phyloP scores from a whole-genome alignment of 2,113 vertebrate species.

The Eclectus roratus region DNA sequence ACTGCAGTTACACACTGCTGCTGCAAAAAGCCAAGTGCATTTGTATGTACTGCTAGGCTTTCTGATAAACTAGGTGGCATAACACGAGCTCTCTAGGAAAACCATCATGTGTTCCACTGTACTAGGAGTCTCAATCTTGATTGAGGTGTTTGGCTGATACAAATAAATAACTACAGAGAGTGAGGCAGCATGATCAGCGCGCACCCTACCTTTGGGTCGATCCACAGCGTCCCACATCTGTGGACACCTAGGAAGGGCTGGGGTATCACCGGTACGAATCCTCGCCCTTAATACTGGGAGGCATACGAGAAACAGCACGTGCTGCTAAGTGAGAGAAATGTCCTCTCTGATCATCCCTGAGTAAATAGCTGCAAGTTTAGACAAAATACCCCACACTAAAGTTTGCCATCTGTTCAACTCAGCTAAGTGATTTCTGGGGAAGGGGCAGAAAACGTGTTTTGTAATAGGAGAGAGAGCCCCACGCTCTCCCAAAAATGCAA shows the following conservation, averaged over 20 bases:
- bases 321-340: neutral
- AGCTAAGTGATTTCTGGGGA: neutral
- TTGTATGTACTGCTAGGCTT: neutral
- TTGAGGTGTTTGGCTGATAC: neutral
- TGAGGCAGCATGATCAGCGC: neutral
- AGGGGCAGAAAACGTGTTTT: neutral
- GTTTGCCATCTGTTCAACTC: neutral
- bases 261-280: neutral
- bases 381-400: neutral
- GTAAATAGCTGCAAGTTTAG: constrained; percentile 22
- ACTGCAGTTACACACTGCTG: neutral
- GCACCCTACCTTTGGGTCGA: neutral
- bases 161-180: neutral
- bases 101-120: neutral
- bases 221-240: neutral
- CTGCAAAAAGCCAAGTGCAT: neutral
- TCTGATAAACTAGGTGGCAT: neutral
- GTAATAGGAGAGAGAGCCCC: neutral
- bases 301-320: neutral
- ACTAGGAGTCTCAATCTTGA: neutral
- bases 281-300: neutral
- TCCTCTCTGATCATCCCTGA: neutral
- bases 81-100: neutral
- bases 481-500: neutral
- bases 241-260: neutral